Evolutionary conservation across 1,140 invertebrate genomes (phyloP), one percentile per base, ranked within the genome.

Genomic region (Ceratina japonica): DNA sequence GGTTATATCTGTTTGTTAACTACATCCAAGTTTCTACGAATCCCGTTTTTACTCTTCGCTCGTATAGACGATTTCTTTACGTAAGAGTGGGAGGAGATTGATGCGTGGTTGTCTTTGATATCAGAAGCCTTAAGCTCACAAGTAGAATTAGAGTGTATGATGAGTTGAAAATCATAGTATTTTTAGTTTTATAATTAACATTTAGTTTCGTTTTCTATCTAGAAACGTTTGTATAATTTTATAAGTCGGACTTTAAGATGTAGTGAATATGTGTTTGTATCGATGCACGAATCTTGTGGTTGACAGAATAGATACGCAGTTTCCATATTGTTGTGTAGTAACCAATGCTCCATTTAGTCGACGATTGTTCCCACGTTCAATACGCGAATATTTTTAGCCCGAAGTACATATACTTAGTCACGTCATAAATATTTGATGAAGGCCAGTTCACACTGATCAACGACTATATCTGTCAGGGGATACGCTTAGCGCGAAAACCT

Each of bases 1-100:
- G 83, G 56, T 51, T 69, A 83, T 86, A 86, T 5, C 12, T 61
- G 31, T 24, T 10, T 54, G 10, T n/a, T 8, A 18, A 24, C 16
- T 56, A 37, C 52, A 20, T 24, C 20, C 12, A 27, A 0, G 1
- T 15, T 16, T 20, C 27, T n/a, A 51, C 24, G 2, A 31, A n/a
- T 20, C 13, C 24, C 7, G 0, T 31, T 13, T 31, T 7, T 3
- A 8, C n/a, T 2, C 8, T 15, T 31, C 27, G 22, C 49, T 24
- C 37, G 37, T 44, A 44, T 44, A 44, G 10, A 10, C 37, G 37
- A 16, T 64, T 31, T 74, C n/a, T 27, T 74, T 72, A 72, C 58
- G 75, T 77, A 77, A 72, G 20, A 63, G 58, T 49, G 27, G 62
- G 18, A 27, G 49, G 27, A 74, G 61, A 74, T 44, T 64, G 61